Evolutionary conservation across 2,113 vertebrate species (phyloP), one percentile per base, ranked within the genome.

Genomic region (Chunga burmeisteri): DNA sequence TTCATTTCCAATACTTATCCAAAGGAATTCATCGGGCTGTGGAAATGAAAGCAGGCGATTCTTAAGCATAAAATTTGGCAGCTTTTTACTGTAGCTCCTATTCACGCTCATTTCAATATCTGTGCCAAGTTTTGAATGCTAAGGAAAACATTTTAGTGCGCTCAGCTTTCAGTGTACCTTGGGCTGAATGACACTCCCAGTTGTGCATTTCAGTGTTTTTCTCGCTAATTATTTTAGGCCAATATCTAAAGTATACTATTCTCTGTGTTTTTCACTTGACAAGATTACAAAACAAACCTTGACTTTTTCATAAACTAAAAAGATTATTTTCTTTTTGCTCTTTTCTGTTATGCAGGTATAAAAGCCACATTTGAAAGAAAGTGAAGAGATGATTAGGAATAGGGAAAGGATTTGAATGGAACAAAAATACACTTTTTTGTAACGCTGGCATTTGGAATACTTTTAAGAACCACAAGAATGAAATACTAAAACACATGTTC

Each of bases 1-100:
- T 46, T n/a, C 16, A 14, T 83, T 90, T 83, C 19, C 86, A 80
- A 78, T 80, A 46, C 50, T 65, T 85, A 72, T 0, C n/a, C 26
- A n/a, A 67, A 67, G 8, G 0, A 71, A 67, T 59, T 68, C 2
- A 20, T 2, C 1, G 2, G 56, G 58, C 49, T 81, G 17, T 74
- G 42, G 32, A 84, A 88, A 79, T 66, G 32, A 86, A 87, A 91
- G 36, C 20, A 63, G 16, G 38, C 3, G 1, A 30, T 79, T 79
- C n/a, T 72, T 68, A 25, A 47, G 23, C 21, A 5, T 59, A 70
- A 72, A 11, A 79, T 47, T n/a, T 71, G 53, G 12, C 72, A 91
- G 34, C 19, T 63, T 81, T 88, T 78, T 81, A 47, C 50, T 86
- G n/a, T 55, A 47, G 34, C 13, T 71, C 16, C 75, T 86, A 30